phyloP scores from a whole-genome alignment of 2,797 vertebrate species.

The Zonotrichia albicollis region DNA sequence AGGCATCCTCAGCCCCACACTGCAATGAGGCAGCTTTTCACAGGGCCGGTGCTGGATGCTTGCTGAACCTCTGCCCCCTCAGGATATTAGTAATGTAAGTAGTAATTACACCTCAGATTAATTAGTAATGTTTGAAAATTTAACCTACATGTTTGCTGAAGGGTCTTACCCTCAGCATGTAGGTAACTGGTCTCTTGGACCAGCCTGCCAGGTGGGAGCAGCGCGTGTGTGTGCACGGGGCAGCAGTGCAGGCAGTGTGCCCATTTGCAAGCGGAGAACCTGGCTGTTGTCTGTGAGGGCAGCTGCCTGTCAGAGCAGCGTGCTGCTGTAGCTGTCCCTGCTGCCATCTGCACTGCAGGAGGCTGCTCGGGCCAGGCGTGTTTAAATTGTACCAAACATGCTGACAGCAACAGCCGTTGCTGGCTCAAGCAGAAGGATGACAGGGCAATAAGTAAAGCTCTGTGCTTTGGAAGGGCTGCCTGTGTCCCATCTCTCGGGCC shows the following conservation, averaged over 20 bases:
- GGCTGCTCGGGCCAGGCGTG: accelerated
- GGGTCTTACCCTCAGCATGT: background rate
- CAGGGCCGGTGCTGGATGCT: too few relatives aligned
- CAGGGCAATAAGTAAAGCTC: background rate
- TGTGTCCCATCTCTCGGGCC: background rate
- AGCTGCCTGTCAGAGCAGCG: background rate
- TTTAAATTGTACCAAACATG: background rate
- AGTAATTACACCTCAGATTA: background rate
- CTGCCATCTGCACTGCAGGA: background rate
- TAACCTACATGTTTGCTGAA: background rate
- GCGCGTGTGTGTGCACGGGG: background rate
- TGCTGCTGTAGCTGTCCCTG: background rate
- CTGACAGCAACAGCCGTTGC: background rate
- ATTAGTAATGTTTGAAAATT: background rate
- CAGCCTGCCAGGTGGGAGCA: background rate
- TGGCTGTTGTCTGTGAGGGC: background rate
- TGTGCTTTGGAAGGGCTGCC: background rate
- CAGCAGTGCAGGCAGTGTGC: background rate
- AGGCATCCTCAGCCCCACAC: accelerated
- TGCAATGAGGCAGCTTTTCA: background rate
- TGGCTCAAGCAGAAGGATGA: background rate
- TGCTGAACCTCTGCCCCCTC: background rate
- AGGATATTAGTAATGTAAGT: too few relatives aligned
- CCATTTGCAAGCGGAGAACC: background rate
- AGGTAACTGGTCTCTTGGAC: background rate